phyloP scores from a whole-genome alignment of 2,113 vertebrate genomes.

The Indicator indicator region DNA sequence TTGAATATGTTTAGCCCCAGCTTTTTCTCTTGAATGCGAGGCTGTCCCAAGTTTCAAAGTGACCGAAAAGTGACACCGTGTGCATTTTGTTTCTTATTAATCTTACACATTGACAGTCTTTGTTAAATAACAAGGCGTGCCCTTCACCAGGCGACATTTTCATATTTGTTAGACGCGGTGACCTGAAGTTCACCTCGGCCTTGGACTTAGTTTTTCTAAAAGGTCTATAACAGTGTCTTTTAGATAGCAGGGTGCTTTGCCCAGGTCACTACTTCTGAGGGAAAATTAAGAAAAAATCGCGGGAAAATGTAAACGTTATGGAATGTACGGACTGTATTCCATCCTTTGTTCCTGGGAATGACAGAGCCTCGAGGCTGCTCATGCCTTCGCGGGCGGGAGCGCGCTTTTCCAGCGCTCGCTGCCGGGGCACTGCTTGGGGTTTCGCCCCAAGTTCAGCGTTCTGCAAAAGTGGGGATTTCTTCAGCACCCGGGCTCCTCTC shows the following conservation, averaged over 20 bases:
- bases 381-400: neutral
- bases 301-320: slow-evolving; percentile 82
- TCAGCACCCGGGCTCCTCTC: neutral
- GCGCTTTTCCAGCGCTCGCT: neutral
- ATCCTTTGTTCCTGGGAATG: slow-evolving; percentile 70
- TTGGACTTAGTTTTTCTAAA: slow-evolving; percentile 95
- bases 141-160: slow-evolving; percentile 98
- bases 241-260: slow-evolving; percentile 81
- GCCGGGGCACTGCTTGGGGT: neutral
- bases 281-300: slow-evolving; percentile 76
- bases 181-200: slow-evolving; percentile 99
- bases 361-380: slow-evolving; percentile 51
- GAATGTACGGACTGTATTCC: slow-evolving; percentile 80
- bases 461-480: neutral
- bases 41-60: slow-evolving; percentile 90
- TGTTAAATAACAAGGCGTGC: slow-evolving; percentile 99
- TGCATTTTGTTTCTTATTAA: slow-evolving; percentile 99
- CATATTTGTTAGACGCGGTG: slow-evolving; percentile 99
- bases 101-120: slow-evolving; percentile 99
- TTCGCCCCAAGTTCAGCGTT: slow-evolving; percentile 42
- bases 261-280: slow-evolving; percentile 84
- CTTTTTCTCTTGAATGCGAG: slow-evolving; percentile 79
- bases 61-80: slow-evolving; percentile 97
- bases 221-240: slow-evolving; percentile 84
- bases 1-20: slow-evolving; percentile 82